Evolutionary conservation across 1,140 invertebrate species (phyloP), one percentile per base, ranked within the genome.

Genomic region (Trichonephila inaurata): DNA sequence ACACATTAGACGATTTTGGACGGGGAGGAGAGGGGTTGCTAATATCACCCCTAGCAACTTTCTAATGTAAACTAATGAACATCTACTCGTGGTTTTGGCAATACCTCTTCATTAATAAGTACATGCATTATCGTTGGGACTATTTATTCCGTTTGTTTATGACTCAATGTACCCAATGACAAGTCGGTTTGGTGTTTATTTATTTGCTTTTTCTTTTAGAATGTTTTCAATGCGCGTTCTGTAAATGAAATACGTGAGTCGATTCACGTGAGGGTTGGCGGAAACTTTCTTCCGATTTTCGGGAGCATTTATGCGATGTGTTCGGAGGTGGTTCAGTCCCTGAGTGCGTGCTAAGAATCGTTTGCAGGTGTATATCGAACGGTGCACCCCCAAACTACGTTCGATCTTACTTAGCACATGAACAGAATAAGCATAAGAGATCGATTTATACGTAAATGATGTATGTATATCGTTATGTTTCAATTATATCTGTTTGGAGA

Each of bases 61-160:
- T 16, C 33, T 77, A 77, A 77, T 77, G 28, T 40, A 77, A 77
- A 77, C 72, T 77, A 77, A 77, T 77, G 72, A 77, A 33, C 33
- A 77, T 14, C 72, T 24, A 69, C 66, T 77, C 33, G 14, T 40
- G 72, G 14, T 12, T 16, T n/a, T 19, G 72, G 33, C 28, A 33
- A 18, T 77, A 77, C 33, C 28, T 77, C 72, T 77, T 77, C 72
- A 77, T 77, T 77, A 77, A 19, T 18, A 77, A 33, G 33, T 1
- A 28, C 28, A 77, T 14, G 28, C 28, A 77, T 77, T 33, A 16
- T 28, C 14, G 7, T 4, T 40, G 28, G 18, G 24, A 1, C 28
- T 28, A 33, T 77, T 77, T 18, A 28, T 77, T 19, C 16, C 14
- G 12, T 5, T 77, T 16, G 3, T 19, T 18, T 18, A 69, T 24